Base-by-base conservation (phyloP, 2,888 invertebrate genomes). In the Drosophila borborema region DNA sequence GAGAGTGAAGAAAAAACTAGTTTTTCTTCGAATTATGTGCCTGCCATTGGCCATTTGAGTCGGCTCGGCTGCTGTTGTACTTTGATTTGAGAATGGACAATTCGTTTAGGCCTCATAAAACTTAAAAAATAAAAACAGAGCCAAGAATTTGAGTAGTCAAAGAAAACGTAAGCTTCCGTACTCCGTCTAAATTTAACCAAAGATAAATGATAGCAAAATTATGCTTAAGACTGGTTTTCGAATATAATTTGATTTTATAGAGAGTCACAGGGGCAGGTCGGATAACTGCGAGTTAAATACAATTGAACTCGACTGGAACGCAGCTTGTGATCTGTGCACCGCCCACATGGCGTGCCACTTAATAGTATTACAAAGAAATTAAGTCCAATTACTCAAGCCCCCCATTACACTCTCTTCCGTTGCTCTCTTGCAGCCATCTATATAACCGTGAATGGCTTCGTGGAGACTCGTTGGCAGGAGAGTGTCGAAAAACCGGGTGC, bases 391-490 rank as follows among this genome's bases (percentile, higher is more conserved):
- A 68, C 62, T 43, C 28, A 12, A 54, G 43, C 18, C 14, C 38
- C 14, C 59, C 9, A 18, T 55, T 23, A 2, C 16, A 8, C 16
- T 40, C 18, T 41, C 18, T 31, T 55, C 18, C 18, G 38, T 9
- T 34, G 8, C 16, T 61, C 16, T 7, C 40, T n/a, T 16, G 4
- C 58, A 93, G 93, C 93, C 45, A 93, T 93, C 62, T 91, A 85
- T 56, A 91, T 93, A 51, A 92, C 89, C 18, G 82, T 93, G 3
- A 92, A 92, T 67, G 93, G 93, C 10, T 92, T 88, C 48, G 88
- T 91, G 12, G 93, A 93, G 87, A 92, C 92, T 31, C 91, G 93
- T 68, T 93, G 93, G 93, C 92, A 91, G 40, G 93, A 93, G 74
- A 90, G 74, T 36, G 84, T 92, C 34, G 86, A 82, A 20, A 92